Evolutionary conservation across 2,797 vertebrate genomes (phyloP), one percentile per base, ranked within the genome.

Genomic region (Centroberyx gerrardi): DNA sequence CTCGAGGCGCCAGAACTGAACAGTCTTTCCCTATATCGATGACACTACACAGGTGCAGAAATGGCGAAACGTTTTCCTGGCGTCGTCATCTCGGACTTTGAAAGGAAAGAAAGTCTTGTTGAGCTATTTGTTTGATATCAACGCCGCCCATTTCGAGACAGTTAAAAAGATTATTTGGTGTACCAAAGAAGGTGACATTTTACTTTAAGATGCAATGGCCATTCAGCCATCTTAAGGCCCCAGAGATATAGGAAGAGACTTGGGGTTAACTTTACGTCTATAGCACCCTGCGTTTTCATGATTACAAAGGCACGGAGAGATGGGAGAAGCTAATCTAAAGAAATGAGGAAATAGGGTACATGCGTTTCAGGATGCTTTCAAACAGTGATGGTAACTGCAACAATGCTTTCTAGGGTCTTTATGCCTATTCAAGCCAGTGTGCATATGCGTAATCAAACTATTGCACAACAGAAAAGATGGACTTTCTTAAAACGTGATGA

Each of bases 11-110:
- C 87, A 84, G 51, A 89, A 81, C 75, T 81, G 85, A 89, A 70
- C 62, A 85, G 81, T 84, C 62, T 78, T 83, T 67, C 67, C 71
- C 36, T 38, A 77, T 75, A 82, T 83, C 82, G 78, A 90, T 88
- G 81, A 72, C 84, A 90, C 85, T 73, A 74, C 81, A 92, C 94
- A 95, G 95, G 94, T 95, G 94, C 94, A 93, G 94, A 92, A 88
- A 95, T 94, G 90, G 93, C 93, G 87, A 92, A 74, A 78, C 61
- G 78, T 85, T 85, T 87, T 71, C 62, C 79, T 53, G 62, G 38
- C 70, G 58, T 72, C 56, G 68, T 81, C 77, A 79, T 72, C 62
- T 81, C 73, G 90, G 90, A 93, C 93, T 94, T 92, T 87, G 73
- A 85, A 79, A 81, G 62, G 63, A 76, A 74, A 76, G 27, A 44